Base-by-base conservation (phyloP, 2,888 invertebrate genomes). In the Agonum fuliginosum region DNA sequence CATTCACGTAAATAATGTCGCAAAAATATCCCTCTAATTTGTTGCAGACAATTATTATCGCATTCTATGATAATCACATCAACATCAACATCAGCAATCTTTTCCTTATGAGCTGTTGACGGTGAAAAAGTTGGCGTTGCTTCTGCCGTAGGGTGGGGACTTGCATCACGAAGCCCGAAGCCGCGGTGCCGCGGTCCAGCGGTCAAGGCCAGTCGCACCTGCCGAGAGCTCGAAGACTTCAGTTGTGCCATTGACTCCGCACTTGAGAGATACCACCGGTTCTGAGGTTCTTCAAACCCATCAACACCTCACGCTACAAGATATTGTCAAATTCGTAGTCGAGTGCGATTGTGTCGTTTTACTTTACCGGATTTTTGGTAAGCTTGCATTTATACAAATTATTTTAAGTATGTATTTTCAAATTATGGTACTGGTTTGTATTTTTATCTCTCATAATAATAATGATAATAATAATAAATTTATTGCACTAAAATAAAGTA, bases 201-300 rank as follows among this genome's bases (percentile, higher is more conserved):
- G 77, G 77, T 77, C 77, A 77, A 77, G 77, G 77, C 58, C 77
- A 70, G 70, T 58, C 69, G 77, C 77, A 77, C 75, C 67, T 74
- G 74, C 41, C 67, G 48, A 62, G 48, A 46, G 22, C 67, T 41
- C 67, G 19, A 27, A 62, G 69, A 48, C 78, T 80, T 71, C 81
- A 83, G 83, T 83, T 83, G 84, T 85, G 85, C 85, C 86, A 85
- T 85, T 86, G 86, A 86, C 85, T 84, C 82, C 83, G 83, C 81
- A 34, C 71, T 48, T 19, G 41, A 62, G 46, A 62, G 54, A 34
- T 41, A 54, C 54, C 37, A 62, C 27, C 19, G 12, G 54, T 54
- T 24, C 20, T 24, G 1, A 1, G 24, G 24, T 24, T 20, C 54
- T 24, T n/a, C 22, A n/a, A 8, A 48, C 3, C 10, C 24, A 19